phyloP scores from a whole-genome alignment of 1,140 invertebrate genomes.

The Pseudomyrmex sp. region DNA sequence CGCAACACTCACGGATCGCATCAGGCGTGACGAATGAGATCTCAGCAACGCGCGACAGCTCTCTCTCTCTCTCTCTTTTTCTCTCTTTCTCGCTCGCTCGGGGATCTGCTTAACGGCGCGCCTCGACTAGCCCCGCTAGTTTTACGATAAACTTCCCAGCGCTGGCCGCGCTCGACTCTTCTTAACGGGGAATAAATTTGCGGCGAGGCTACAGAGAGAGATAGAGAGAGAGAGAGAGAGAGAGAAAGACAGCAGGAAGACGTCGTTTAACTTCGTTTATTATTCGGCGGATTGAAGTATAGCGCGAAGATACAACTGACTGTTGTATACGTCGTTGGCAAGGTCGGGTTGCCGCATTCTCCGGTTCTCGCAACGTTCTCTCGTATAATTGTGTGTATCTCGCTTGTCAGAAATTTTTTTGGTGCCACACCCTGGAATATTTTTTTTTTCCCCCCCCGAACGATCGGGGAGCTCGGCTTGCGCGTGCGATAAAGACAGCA shows the following conservation, averaged over 20 bases:
- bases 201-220: too few species aligned
- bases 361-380: too few species aligned
- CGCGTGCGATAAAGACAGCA: neutral
- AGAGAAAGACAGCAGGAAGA: neutral
- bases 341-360: neutral
- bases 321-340: neutral
- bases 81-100: neutral
- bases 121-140: neutral
- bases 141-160: constrained; percentile 2
- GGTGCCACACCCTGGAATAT: neutral
- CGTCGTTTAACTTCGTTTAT: constrained; percentile 9
- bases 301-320: neutral
- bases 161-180: constrained; percentile 8
- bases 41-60: constrained; percentile 50
- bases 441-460: constrained; percentile 4
- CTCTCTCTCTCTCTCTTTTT: neutral
- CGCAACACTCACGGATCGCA: constrained; percentile 36
- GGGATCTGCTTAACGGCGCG: constrained; percentile 39
- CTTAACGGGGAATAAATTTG: constrained; percentile 42
- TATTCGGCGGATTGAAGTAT: constrained; percentile 5
- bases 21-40: constrained; percentile 53
- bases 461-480: neutral
- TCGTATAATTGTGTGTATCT: neutral
- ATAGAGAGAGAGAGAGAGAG: too few species aligned
- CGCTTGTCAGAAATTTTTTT: neutral